These are phyloP conservation scores for Xenopus tropicalis DNA, from an alignment of 2,113 vertebrate species.

Conservation along the genomic window DNA sequence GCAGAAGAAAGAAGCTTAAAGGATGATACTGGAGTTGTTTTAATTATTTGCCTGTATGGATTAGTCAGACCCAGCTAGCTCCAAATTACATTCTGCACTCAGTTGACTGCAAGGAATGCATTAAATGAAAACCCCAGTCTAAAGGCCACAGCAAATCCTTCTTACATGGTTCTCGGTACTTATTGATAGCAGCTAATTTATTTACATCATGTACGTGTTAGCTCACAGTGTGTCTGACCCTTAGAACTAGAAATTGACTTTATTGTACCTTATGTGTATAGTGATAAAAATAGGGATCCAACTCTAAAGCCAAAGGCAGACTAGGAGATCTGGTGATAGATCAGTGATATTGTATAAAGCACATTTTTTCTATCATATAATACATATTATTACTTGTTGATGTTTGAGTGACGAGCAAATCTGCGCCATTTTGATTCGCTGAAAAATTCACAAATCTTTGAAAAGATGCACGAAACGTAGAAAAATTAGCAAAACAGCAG, in stretches of 20 bases:
- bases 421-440: too few relatives aligned
- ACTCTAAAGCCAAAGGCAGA: too few relatives aligned
- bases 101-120: conserved; percentile 33
- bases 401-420: too few relatives aligned
- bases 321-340: too few relatives aligned
- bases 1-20: conserved; percentile 37
- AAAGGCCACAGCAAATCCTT: conserved; percentile 32
- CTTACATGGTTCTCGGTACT: conserved; percentile 21
- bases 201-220: conserved; percentile 19
- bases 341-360: too few relatives aligned
- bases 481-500: too few relatives aligned
- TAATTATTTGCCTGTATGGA: conserved; percentile 42
- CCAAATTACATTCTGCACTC: conserved; percentile 35
- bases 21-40: conserved; percentile 36
- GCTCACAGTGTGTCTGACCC: conserved; percentile 16
- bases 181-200: conserved; percentile 23
- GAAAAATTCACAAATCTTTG: too few relatives aligned
- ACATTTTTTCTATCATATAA: too few relatives aligned
- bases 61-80: conserved; percentile 36
- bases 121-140: conserved; percentile 5
- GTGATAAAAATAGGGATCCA: neutral
- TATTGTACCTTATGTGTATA: neutral
- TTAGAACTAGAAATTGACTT: neutral
- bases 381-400: too few relatives aligned
- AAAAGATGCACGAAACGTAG: too few relatives aligned